Base-by-base conservation (phyloP, 2,888 invertebrate genomes). In the Caenorhabditis sp. region DNA sequence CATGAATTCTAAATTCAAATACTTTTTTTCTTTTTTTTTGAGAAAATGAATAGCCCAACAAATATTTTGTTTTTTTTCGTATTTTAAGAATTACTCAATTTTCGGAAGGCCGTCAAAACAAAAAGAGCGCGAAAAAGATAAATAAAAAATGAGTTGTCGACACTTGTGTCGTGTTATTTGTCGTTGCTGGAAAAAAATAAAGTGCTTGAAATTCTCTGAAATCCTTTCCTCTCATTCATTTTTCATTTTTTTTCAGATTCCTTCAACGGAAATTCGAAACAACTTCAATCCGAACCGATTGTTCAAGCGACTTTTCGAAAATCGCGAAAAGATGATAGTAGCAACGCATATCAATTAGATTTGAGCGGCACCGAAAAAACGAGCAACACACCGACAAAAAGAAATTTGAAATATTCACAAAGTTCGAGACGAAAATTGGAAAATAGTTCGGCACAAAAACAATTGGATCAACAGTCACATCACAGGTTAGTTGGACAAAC, bases 251-350 rank as follows among this genome's bases (percentile, higher is more conserved):
- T 72, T 79, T 24, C 72, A 79, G 79, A 79, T 62, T 69, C 76
- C 27, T 66, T 64, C 66, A 73, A 73, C 68, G 76, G 72, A 26
- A 79, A 79, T 69, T 55, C 63, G 27, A 65, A 66, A 66, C 23
- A 62, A 64, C 43, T 43, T 43, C 43, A 43, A 21, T 69, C 75
- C 36, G 77, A 77, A 62, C 69, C 79, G 37, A 71, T 76, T 31
- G 31, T 31, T 36, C 76, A 78, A 54, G 76, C 76, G 50, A 65
- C 69, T 8, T 73, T 73, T 17, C 72, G 72, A 65, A 72, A 72
- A 59, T 72, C 72, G 36, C 67, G 72, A 54, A 67, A 65, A 49
- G 72, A 72, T 72, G 72, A 64, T 31, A 43, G 43, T 43, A 43
- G 43, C 31, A 31, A 31, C 61, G 67, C 14, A 60, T 31, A 49